phyloP scores from a whole-genome alignment of 1,140 invertebrate species.

The Popillia japonica region DNA sequence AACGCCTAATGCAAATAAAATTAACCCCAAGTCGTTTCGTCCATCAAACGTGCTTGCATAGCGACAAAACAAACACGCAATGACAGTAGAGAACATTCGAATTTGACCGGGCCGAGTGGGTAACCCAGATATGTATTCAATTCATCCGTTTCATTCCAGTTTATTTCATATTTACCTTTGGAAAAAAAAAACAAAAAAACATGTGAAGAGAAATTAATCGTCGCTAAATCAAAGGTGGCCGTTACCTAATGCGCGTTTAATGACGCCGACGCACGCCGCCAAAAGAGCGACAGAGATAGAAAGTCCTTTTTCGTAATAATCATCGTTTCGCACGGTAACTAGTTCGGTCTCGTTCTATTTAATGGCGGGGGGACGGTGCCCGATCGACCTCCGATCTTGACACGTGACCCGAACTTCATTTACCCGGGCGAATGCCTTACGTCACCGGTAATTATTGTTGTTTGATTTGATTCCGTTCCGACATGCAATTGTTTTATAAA shows the following conservation, averaged over 20 bases:
- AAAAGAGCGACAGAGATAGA: background rate
- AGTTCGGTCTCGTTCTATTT: background rate
- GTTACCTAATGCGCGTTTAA: slow-evolving; percentile 25
- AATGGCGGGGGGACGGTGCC: no score
- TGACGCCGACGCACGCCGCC: background rate
- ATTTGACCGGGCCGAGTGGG: background rate
- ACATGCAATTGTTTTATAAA: slow-evolving; percentile 34
- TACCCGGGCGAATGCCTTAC: slow-evolving; percentile 13
- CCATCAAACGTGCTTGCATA: background rate
- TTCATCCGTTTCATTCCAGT: background rate
- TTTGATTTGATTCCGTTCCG: slow-evolving; percentile 29
- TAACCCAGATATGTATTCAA: background rate
- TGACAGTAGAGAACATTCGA: background rate
- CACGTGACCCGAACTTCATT: slow-evolving; percentile 7
- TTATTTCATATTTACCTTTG: no score
- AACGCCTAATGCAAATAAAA: slow-evolving; percentile 28
- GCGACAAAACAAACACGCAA: background rate
- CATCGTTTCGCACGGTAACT: slow-evolving; percentile 2
- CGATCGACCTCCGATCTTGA: slow-evolving; percentile 17
- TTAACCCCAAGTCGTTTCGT: background rate
- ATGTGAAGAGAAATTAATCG: slow-evolving; percentile 2
- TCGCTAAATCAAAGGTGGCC: slow-evolving; percentile 27
- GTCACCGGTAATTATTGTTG: slow-evolving; percentile 31
- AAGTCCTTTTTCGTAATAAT: background rate
- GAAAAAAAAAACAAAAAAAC: background rate